Evolutionary conservation across 2,113 vertebrate genomes (phyloP).

Genomic region (Phalacrocorax brasilianus): DNA sequence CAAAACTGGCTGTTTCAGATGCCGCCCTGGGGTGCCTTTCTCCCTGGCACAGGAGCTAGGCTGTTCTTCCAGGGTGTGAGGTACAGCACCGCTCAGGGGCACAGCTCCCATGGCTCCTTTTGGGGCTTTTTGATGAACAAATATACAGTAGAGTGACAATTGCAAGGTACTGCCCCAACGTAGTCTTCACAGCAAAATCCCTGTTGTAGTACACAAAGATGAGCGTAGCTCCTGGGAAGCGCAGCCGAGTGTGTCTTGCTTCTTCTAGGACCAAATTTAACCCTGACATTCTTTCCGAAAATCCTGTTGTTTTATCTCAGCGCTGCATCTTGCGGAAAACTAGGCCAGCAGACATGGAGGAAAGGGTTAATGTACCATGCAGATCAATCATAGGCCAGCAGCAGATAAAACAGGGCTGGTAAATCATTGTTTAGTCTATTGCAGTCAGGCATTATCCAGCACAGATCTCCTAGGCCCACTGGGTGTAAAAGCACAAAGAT

Average conservation of each 20-base stretch:
- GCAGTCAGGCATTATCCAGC: conserved; percentile 45
- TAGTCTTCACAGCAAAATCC: neutral
- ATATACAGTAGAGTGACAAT: neutral
- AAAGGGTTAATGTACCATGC: conserved; percentile 35
- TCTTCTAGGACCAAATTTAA: neutral
- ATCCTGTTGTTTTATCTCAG: neutral
- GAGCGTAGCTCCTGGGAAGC: neutral
- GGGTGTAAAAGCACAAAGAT: conserved; percentile 36
- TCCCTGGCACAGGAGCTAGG: neutral
- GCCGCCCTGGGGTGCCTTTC: neutral
- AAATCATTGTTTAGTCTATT: conserved; percentile 70
- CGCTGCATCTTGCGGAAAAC: neutral
- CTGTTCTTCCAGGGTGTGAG: neutral
- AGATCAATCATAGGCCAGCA: neutral
- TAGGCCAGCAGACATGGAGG: neutral
- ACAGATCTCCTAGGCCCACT: conserved; percentile 4
- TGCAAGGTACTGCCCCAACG: neutral
- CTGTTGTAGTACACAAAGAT: neutral
- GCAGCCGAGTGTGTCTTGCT: neutral
- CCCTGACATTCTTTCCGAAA: neutral
- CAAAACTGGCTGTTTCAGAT: neutral
- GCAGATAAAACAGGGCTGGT: conserved; percentile 46
- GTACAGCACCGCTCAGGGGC: neutral
- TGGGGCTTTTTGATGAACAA: neutral
- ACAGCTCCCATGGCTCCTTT: neutral